phyloP scores from a whole-genome alignment of 2,888 invertebrate genomes.

The Candidula unifasciata region DNA sequence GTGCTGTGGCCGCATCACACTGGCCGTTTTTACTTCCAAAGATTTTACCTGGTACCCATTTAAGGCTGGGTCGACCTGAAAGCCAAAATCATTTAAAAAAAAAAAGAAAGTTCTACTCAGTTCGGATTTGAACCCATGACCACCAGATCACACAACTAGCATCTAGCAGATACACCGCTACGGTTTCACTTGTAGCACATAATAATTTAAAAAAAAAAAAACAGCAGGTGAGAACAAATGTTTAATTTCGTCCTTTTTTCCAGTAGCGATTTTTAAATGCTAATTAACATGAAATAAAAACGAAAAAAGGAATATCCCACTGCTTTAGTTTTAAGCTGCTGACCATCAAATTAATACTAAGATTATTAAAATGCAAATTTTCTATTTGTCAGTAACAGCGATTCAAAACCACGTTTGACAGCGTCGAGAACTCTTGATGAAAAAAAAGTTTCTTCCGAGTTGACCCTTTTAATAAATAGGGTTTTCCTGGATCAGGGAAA shows the following conservation, averaged over 20 bases:
- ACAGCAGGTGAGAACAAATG: not conserved
- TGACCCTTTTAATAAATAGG: constrained; percentile 2
- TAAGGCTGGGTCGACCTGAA: too few relatives aligned
- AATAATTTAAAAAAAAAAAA: too few relatives aligned
- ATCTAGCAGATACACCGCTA: too few relatives aligned
- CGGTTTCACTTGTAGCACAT: too few relatives aligned
- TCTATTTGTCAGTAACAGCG: constrained; percentile 14
- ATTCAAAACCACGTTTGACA: constrained; percentile 8
- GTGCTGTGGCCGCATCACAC: too few relatives aligned
- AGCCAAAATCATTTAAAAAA: too few relatives aligned
- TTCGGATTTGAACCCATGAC: too few relatives aligned
- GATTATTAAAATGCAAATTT: constrained; percentile 50
- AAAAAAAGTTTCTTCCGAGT: constrained; percentile 15
- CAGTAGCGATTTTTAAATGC: constrained; percentile 10
- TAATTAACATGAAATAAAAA: not conserved
- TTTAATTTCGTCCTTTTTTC: not conserved
- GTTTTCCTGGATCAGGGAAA: not conserved
- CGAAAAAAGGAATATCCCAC: constrained; percentile 14
- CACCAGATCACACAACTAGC: too few relatives aligned
- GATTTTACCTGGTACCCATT: too few relatives aligned
- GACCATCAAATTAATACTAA: constrained; percentile 30
- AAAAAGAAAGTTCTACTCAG: too few relatives aligned
- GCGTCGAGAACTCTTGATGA: not conserved
- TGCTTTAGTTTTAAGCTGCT: constrained; percentile 1
- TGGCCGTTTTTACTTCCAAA: too few relatives aligned